Evolutionary conservation across 2,888 invertebrate genomes (phyloP).

Genomic region (Cantharis rufa): DNA sequence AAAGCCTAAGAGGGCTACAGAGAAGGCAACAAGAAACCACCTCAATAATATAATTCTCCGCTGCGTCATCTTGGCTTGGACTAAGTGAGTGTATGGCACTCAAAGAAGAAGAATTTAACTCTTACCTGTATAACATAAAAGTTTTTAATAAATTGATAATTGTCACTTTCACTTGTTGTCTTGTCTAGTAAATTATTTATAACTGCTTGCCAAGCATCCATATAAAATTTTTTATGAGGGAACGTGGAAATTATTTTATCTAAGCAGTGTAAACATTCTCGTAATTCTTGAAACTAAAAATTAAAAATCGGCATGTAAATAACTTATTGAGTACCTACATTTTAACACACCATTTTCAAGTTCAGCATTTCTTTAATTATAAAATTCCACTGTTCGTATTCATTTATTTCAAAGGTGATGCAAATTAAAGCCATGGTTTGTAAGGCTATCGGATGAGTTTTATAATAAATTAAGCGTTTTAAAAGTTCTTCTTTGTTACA

Average conservation of each 20-base stretch:
- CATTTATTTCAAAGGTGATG: conserved; percentile 42
- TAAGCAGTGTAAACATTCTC: conserved; percentile 42
- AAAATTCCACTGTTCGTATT: conserved; percentile 35
- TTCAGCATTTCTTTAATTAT: conserved; percentile 36
- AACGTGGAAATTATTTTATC: conserved; percentile 34
- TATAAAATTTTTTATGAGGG: conserved; percentile 39
- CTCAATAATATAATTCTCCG: too few species aligned
- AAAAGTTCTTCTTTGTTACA: conserved; percentile 43
- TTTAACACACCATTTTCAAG: conserved; percentile 42
- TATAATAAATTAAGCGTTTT: conserved; percentile 39
- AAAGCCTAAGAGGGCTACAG: too few species aligned
- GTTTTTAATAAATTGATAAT: conserved; percentile 36
- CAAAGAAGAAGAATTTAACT: background rate
- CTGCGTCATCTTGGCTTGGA: too few species aligned
- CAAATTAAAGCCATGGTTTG: conserved; percentile 46
- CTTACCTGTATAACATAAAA: conserved; percentile 45
- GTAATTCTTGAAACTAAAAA: conserved; percentile 43
- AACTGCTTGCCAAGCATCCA: conserved; percentile 47
- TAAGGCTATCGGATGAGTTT: conserved; percentile 35
- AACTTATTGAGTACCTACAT: background rate
- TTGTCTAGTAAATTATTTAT: conserved; percentile 40
- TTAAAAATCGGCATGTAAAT: background rate
- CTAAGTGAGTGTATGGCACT: too few species aligned
- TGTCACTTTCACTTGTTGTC: conserved; percentile 9
- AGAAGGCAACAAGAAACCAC: too few species aligned